Conservation (phyloP, 1,140 invertebrate genomes). For the Rhopalosiphum padi region DNA sequence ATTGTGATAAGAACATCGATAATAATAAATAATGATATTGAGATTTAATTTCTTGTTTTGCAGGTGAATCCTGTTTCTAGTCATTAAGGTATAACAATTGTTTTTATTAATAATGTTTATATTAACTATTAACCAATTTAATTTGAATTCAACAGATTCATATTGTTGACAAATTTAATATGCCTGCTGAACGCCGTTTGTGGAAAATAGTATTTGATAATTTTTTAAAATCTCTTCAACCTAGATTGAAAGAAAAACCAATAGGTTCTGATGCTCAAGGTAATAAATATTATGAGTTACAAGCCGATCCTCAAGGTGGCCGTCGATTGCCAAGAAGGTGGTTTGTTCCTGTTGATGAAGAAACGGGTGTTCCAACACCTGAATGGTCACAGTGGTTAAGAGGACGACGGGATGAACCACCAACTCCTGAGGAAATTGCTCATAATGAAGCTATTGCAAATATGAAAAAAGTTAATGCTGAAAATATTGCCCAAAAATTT, state of each 20-base stretch:
- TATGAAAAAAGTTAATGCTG: slow-evolving; percentile 78
- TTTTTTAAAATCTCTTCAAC: slow-evolving; percentile 60
- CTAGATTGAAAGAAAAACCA: slow-evolving; percentile 30
- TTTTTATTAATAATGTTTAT: neutral
- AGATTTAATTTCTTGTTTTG: neutral
- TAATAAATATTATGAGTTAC: slow-evolving; percentile 82
- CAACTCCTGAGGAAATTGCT: slow-evolving; percentile 75
- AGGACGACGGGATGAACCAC: slow-evolving; percentile 72
- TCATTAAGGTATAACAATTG: neutral
- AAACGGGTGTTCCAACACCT: slow-evolving; percentile 68
- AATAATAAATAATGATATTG: no score
- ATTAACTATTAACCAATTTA: neutral
- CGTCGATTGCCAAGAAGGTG: slow-evolving; percentile 72
- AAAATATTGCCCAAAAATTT: slow-evolving; percentile 67
- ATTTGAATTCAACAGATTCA: neutral
- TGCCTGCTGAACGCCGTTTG: slow-evolving; percentile 38
- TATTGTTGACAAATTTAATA: neutral
- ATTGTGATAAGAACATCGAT: no score
- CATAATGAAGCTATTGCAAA: slow-evolving; percentile 74
- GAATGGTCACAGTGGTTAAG: slow-evolving; percentile 88
- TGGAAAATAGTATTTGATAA: slow-evolving; percentile 58
- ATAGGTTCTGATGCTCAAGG: slow-evolving; percentile 72
- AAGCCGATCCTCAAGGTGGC: slow-evolving; percentile 68
- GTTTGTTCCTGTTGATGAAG: slow-evolving; percentile 73
- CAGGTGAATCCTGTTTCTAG: neutral